Evolutionary conservation across 2,888 invertebrate genomes (phyloP), one percentile per base, ranked within the genome.

Genomic region (Coleophora deauratella): DNA sequence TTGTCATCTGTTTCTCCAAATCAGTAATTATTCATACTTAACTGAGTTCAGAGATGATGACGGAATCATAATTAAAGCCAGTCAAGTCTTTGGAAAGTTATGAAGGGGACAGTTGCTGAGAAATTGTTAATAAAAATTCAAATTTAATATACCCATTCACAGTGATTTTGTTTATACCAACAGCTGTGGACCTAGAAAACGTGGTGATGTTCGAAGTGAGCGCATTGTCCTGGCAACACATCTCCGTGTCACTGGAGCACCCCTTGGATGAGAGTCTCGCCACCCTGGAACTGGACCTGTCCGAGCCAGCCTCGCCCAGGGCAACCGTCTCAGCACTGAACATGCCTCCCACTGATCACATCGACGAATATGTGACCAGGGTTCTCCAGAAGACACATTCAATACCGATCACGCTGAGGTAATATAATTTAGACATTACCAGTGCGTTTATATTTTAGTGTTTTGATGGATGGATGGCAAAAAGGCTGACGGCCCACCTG

Each of bases 251-350:
- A 8, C 89, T 98, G 64, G 97, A 97, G 68, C 97, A 98, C 81
- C 97, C 98, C 0, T 84, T 92, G 13, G 96, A 96, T 64, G 97
- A 97, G 72, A 93, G 94, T 46, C 92, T 98, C 91, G 95, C 96
- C 0, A 97, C 97, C 0, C 93, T 95, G 10, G 97, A 98, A 69
- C 88, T 98, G 48, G 93, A 96, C 70, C 84, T 98, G 40, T 86
- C 89, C 6, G 96, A 97, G 59, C 90, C 94, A 12, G 91, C 93
- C 0, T 91, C 91, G 48, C 89, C 96, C 0, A 90, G 91, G 38
- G 97, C 96, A 58, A 87, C 90, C 28, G 89, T 97, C 1, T 92
- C 91, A 66, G 90, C 91, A 21, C 87, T 91, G 1, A 72, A 71
- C 62, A 74, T 78, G 45, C 68, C 74, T 10, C 88, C 87, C 55